These are phyloP conservation scores for Colossoma macropomum DNA, from an alignment of 2,113 vertebrate species.

Conservation along the genomic window DNA sequence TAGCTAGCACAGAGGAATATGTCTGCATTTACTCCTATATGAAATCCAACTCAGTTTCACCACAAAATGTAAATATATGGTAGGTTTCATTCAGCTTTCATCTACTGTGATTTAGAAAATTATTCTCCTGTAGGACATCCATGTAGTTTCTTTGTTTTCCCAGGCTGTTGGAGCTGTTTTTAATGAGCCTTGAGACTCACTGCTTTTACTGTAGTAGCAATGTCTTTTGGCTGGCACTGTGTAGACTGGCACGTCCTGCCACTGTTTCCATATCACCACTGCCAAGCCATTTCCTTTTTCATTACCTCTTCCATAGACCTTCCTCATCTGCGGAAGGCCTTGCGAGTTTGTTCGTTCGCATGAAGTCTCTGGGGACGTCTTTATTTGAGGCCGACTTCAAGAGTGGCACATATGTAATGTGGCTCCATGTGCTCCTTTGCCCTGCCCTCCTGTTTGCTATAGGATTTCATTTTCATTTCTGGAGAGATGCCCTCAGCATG, in stretches of 20 bases:
- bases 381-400: slow-evolving; percentile 47
- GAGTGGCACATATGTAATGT: slow-evolving; percentile 35
- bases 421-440: slow-evolving; percentile 33
- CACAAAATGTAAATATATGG: not conserved
- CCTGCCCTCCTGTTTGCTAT: slow-evolving; percentile 47
- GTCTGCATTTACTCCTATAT: slow-evolving; percentile 26
- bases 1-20: slow-evolving; percentile 66
- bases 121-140: slow-evolving; percentile 2
- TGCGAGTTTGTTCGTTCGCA: slow-evolving; percentile 20
- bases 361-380: slow-evolving; percentile 36
- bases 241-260: slow-evolving; percentile 27
- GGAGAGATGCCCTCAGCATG: slow-evolving; percentile 65
- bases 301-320: slow-evolving; percentile 31
- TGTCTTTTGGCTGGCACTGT: slow-evolving; percentile 28
- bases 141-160: slow-evolving; percentile 16
- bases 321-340: slow-evolving; percentile 31
- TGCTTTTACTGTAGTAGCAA: not conserved
- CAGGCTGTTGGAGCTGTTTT: slow-evolving; percentile 1
- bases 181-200: not conserved
- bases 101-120: slow-evolving; percentile 38
- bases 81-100: slow-evolving; percentile 21
- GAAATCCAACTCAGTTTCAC: slow-evolving; percentile 20
- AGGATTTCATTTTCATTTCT: slow-evolving; percentile 65
- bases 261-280: slow-evolving; percentile 33
- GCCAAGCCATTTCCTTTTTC: slow-evolving; percentile 50